Evolutionary conservation across 1,140 invertebrate species (phyloP).

Genomic region (Zaprionus africanus): DNA sequence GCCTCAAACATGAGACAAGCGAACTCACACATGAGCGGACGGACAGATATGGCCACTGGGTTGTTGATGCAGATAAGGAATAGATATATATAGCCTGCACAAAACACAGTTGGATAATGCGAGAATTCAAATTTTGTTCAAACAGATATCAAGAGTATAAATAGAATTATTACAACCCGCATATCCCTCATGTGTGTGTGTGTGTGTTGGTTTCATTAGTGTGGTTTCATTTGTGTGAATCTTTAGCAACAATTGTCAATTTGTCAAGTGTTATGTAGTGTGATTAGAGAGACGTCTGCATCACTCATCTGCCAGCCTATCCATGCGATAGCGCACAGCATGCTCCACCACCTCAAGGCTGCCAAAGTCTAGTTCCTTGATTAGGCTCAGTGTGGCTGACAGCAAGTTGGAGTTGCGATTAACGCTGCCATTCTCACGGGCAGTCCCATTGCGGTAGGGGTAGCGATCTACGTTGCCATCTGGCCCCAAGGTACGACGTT

Average conservation of each 20-base stretch:
- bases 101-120: slow-evolving; percentile 11
- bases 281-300: slow-evolving; percentile 75
- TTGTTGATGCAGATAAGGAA: too few relatives aligned
- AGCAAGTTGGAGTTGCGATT: slow-evolving; percentile 93
- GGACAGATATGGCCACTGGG: too few relatives aligned
- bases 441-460: slow-evolving; percentile 71
- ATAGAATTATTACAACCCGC: too few relatives aligned
- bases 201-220: too few relatives aligned
- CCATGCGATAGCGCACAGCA: slow-evolving; percentile 95
- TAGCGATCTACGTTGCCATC: slow-evolving; percentile 48
- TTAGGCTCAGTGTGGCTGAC: slow-evolving; percentile 94
- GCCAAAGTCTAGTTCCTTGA: slow-evolving; percentile 96
- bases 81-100: too few relatives aligned
- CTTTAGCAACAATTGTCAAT: slow-evolving; percentile 68
- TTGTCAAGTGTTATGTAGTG: slow-evolving; percentile 46
- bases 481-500: slow-evolving; percentile 57
- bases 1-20: too few relatives aligned
- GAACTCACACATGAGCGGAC: too few relatives aligned
- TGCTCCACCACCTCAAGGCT: slow-evolving; percentile 96
- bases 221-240: neutral
- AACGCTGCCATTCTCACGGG: slow-evolving; percentile 75
- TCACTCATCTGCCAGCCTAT: slow-evolving; percentile 89
- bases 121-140: slow-evolving; percentile 1
- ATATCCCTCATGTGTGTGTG: too few relatives aligned
- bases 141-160: slow-evolving; percentile 21